Conservation (phyloP, 2,797 vertebrate genomes). For the Falco rusticolus region DNA sequence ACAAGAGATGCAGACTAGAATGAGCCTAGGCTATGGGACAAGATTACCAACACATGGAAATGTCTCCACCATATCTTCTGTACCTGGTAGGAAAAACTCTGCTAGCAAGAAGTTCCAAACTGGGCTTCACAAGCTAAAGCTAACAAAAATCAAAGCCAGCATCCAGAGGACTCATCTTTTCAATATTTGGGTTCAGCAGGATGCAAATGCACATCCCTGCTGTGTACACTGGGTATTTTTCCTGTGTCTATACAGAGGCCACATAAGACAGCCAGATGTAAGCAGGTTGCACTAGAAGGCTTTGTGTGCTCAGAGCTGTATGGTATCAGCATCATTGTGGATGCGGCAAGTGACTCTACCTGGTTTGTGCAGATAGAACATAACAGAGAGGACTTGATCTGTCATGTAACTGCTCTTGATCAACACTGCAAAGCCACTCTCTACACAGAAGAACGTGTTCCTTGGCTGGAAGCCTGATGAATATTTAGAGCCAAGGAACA, state of each 20-base stretch:
- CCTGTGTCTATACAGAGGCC: background rate
- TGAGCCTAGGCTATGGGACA: background rate
- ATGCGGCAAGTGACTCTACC: background rate
- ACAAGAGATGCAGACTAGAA: background rate
- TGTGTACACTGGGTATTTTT: background rate
- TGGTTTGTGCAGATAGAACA: background rate
- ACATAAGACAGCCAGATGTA: background rate
- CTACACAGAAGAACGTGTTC: conserved; percentile 18
- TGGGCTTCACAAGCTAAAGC: background rate
- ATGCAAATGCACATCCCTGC: background rate
- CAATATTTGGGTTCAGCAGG: background rate
- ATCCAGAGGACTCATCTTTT: background rate
- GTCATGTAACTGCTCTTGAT: background rate
- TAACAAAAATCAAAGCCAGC: background rate
- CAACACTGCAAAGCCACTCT: background rate
- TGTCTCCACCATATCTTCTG: background rate
- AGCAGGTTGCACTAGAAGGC: background rate
- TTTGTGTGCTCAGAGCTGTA: background rate
- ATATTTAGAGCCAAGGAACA: conserved; percentile 41
- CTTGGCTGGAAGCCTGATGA: conserved; percentile 34
- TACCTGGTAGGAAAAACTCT: background rate
- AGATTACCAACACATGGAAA: background rate
- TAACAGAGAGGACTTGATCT: background rate
- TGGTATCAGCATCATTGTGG: background rate
- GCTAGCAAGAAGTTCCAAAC: background rate